Evolutionary conservation across 1,140 invertebrate species (phyloP).

Genomic region (Pogonognathellus flavescens): DNA sequence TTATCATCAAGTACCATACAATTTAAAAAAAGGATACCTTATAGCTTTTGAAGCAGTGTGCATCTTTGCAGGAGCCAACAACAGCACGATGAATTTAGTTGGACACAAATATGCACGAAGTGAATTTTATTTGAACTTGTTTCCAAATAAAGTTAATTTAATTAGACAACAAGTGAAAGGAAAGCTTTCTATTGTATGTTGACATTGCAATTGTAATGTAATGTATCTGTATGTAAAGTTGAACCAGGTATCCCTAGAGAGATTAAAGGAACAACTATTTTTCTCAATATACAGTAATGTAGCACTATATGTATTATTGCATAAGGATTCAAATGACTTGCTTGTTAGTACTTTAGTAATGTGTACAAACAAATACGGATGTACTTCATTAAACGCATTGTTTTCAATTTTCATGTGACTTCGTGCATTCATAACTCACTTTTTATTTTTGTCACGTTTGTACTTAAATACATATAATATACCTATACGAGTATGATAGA

Average conservation of each 20-base stretch:
- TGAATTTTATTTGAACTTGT: neutral
- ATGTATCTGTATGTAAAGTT: neutral
- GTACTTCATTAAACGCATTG: no score
- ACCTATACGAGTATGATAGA: no score
- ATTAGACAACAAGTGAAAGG: neutral
- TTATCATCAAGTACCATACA: no score
- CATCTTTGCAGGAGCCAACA: neutral
- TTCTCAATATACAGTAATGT: neutral
- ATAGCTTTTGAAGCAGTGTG: neutral
- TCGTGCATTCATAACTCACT: no score
- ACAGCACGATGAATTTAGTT: neutral
- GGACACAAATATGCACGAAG: neutral
- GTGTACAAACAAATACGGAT: no score
- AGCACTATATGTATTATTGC: no score
- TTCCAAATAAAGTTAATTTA: neutral
- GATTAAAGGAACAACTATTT: constrained; percentile 4
- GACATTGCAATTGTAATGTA: neutral
- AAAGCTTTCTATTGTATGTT: neutral
- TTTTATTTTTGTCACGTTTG: no score
- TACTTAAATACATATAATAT: no score
- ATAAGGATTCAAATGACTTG: no score
- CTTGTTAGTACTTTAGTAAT: no score
- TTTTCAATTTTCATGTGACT: no score
- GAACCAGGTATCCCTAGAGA: neutral
- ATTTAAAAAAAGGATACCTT: neutral